Conservation (phyloP, 2,113 vertebrate genomes). For the Uria lomvia region DNA sequence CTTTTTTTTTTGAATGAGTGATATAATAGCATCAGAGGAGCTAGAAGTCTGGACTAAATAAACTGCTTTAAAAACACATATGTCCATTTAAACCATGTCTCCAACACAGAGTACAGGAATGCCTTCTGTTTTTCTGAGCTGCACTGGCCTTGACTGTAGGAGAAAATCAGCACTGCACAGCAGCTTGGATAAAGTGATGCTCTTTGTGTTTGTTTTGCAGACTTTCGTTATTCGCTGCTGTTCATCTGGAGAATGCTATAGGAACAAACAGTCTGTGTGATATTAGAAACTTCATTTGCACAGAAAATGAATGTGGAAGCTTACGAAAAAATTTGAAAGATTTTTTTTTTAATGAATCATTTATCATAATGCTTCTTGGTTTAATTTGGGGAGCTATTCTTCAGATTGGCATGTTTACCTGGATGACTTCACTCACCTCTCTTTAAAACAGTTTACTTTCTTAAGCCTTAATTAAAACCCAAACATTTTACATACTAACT, state of each 20-base stretch:
- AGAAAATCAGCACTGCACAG: background rate
- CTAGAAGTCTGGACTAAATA: background rate
- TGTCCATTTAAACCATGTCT: background rate
- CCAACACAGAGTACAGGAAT: background rate
- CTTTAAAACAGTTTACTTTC: constrained; percentile 20
- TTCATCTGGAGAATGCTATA: background rate
- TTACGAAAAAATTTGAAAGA: background rate
- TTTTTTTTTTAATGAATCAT: background rate
- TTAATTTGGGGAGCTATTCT: background rate
- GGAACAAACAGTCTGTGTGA: background rate
- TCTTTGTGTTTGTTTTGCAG: background rate
- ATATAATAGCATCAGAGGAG: background rate
- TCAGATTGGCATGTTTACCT: background rate
- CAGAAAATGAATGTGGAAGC: background rate
- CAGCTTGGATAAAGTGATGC: background rate
- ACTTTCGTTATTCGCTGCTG: background rate
- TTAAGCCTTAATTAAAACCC: constrained; percentile 27
- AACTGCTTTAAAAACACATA: rapidly evolving
- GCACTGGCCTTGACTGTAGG: background rate
- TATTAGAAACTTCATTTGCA: background rate
- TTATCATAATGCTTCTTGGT: background rate
- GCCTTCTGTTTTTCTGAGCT: background rate
- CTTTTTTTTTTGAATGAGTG: background rate
- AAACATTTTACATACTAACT: constrained; percentile 38
- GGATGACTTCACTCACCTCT: background rate